Base-by-base conservation (phyloP, 2,113 vertebrate species). In the Pachycephala philippinensis region DNA sequence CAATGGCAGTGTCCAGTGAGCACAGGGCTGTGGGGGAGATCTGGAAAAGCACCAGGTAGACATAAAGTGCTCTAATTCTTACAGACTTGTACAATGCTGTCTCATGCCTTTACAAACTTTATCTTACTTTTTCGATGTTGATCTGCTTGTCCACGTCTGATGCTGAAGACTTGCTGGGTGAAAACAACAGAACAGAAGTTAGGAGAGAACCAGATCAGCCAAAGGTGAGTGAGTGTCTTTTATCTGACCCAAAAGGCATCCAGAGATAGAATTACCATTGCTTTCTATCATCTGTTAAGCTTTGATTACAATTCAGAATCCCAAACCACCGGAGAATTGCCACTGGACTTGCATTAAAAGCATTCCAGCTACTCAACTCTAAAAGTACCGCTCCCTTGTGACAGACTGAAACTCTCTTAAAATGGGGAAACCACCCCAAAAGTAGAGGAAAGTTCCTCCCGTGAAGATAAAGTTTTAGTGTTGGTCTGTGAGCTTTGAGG, bases 1-100 rank as follows among this genome's bases (percentile, higher is more conserved):
- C 0, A 1, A 9, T 6, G n/a, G 57, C 87, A 76, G 18, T 3
- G 3, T 15, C 19, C 4, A 3, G 40, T 30, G 68, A 9, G 49
- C 27, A 11, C 0, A 0, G 68, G 24, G 50, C 35, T 27, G 26
- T 1, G 9, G 35, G 45, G 45, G 49, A 42, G 8, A 57, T 6
- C 45, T 35, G 65, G 42, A 14, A 37, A n/a, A 85, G 60, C 42
- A n/a, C n/a, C 31, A 23, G 78, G 4, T 1, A 50, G 54, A 11
- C 26, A 28, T 4, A 2, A 47, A 57, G 30, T 19, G 53, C 53
- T 60, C 31, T 5, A 2, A 7, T 22, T 27, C 64, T 39, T 39
- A 71, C 49, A 47, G 56, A 56, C 15, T 44, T 35, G 5, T 10
- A 4, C 18, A 27, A 2, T 3, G 21, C 7, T 40, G 20, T 15